Evolutionary conservation across 1,140 invertebrate species (phyloP), one percentile per base, ranked within the genome.

Genomic region (Leptinotarsa lineolata): DNA sequence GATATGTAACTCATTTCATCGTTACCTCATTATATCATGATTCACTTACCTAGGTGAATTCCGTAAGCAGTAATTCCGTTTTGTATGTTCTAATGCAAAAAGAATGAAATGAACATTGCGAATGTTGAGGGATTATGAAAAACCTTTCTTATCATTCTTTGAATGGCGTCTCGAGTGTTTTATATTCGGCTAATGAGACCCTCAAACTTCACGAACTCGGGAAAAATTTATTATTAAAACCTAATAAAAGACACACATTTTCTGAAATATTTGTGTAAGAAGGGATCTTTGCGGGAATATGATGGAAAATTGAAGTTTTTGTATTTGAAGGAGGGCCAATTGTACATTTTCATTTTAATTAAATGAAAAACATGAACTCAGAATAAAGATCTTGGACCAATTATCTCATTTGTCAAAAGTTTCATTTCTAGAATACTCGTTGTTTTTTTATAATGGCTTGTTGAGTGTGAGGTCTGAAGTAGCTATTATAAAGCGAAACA

Each of bases 81-180:
- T 54, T 54, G 16, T 54, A 54, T 54, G n/a, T 18, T 8, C 3
- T n/a, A 54, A 54, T 54, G 5, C 16, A 69, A 60, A 69, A 24
- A 60, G 46, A 69, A 69, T 58, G 39, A 66, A 66, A 66, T 66
- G 64, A 66, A 18, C 59, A 59, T 69, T n/a, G 68, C 54, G 54
- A 69, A 69, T 46, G 68, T 18, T 16, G 18, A 69, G 68, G n/a
- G 48, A 59, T 22, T 21, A 13, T 22, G n/a, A 22, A 68, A 39
- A 30, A 24, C 68, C n/a, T 30, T 69, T 58, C 68, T 69, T 69
- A 58, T 69, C 58, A 60, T 69, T 69, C 45, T 69, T 22, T 39
- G 68, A 69, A 69, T 59, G 59, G 58, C 54, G 68, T 69, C 68
- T 69, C 39, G 54, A 69, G 68, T 30, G 24, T 60, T 69, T 69